Conservation (phyloP, 2,113 vertebrate species). For the Hippocampus comes region DNA sequence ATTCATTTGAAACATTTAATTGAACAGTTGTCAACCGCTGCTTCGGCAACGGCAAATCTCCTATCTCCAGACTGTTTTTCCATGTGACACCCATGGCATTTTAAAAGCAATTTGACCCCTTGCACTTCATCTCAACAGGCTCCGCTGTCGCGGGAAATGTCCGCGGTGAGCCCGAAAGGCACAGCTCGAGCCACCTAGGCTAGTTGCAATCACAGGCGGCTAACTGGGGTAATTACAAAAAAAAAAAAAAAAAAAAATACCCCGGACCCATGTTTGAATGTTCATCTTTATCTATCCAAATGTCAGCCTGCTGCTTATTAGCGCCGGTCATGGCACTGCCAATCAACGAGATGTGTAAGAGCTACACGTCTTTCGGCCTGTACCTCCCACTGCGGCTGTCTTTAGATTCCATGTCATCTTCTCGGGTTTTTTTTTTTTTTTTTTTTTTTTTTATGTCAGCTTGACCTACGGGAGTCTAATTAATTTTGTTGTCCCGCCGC, state of each 20-base stretch:
- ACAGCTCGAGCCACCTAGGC: conserved; percentile 37
- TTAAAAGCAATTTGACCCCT: conserved; percentile 71
- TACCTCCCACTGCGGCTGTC: conserved; percentile 26
- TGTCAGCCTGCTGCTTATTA: conserved; percentile 73
- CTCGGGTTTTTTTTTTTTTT: neutral
- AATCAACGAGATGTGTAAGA: conserved; percentile 53
- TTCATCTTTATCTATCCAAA: conserved; percentile 73
- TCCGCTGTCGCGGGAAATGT: conserved; percentile 62
- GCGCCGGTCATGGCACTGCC: conserved; percentile 61
- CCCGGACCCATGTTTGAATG: conserved; percentile 56
- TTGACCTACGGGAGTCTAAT: conserved; percentile 11
- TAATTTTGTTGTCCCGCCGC: conserved; percentile 15
- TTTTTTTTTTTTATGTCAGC: conserved; percentile 8
- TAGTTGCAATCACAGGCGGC: conserved; percentile 58
- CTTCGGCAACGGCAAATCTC: conserved; percentile 30
- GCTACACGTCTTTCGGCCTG: conserved; percentile 15
- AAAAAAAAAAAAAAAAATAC: conserved; percentile 19
- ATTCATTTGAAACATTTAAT: conserved; percentile 22
- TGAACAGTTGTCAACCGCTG: conserved; percentile 12
- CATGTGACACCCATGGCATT: conserved; percentile 69
- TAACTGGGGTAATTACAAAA: conserved; percentile 66
- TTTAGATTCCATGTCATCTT: conserved; percentile 15
- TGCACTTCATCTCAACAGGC: conserved; percentile 65
- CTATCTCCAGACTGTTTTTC: conserved; percentile 55
- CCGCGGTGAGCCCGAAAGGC: conserved; percentile 55